These are phyloP conservation scores for Dicranocentrus wangi DNA, from an alignment of 2,888 invertebrate genomes.

Conservation along the genomic window DNA sequence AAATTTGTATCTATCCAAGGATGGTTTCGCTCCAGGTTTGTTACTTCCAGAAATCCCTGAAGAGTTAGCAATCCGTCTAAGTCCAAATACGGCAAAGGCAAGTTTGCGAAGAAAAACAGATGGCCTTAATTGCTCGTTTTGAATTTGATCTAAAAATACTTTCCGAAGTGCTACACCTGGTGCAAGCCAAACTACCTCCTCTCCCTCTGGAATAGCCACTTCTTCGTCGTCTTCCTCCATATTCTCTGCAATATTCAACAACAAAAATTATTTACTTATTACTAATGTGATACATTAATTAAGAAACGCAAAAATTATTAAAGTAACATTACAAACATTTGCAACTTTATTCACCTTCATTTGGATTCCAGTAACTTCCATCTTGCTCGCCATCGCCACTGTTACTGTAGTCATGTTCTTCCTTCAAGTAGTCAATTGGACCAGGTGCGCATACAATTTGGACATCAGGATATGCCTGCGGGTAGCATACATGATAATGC, in stretches of 20 bases:
- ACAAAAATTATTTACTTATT: constrained; percentile 10
- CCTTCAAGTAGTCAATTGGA: constrained; percentile 30
- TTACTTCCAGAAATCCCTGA: constrained; percentile 49
- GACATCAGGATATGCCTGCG: constrained; percentile 43
- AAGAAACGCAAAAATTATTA: too few relatives aligned
- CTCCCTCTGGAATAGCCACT: constrained; percentile 39
- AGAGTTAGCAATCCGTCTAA: constrained; percentile 50
- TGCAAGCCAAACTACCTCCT: constrained; percentile 41
- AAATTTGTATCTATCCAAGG: constrained; percentile 49
- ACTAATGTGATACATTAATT: too few relatives aligned
- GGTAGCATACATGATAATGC: too few relatives aligned
- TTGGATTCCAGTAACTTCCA: constrained; percentile 21
- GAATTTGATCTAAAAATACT: constrained; percentile 25
- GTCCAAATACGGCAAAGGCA: constrained; percentile 48
- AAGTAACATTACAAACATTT: too few relatives aligned
- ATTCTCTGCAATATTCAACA: constrained; percentile 14
- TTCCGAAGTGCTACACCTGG: constrained; percentile 40
- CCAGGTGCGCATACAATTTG: constrained; percentile 44
- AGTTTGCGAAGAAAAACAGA: constrained; percentile 51
- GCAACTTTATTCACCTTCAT: constrained; percentile 8
- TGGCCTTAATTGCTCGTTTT: constrained; percentile 37
- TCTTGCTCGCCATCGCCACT: constrained; percentile 49
- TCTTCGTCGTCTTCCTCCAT: constrained; percentile 32
- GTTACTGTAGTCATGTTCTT: constrained; percentile 54
- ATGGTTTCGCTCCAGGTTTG: constrained; percentile 48